These are phyloP conservation scores for Podarcis siculus DNA, from an alignment of 2,797 vertebrate genomes.

Conservation along the genomic window DNA sequence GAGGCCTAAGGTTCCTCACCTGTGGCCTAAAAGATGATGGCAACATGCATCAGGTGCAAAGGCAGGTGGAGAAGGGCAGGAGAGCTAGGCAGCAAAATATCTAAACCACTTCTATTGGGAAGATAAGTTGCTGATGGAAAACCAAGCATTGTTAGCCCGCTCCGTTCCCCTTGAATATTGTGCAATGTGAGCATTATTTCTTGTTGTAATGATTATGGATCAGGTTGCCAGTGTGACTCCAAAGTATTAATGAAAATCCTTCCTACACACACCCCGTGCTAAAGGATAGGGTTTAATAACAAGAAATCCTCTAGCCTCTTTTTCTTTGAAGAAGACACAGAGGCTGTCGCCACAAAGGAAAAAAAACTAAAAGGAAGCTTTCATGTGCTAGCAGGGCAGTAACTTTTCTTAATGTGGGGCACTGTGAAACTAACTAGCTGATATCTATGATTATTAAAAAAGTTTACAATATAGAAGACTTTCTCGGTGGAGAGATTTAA, in stretches of 20 bases:
- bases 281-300: not conserved
- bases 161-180: not conserved
- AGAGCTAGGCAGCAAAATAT: not conserved
- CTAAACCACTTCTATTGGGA: not conserved
- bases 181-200: not conserved
- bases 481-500: conserved; percentile 38
- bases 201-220: not conserved
- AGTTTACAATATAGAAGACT: conserved; percentile 37
- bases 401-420: conserved; percentile 22
- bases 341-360: not conserved
- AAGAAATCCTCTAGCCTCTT: not conserved
- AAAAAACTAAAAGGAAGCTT: conserved; percentile 5
- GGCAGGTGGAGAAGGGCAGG: not conserved
- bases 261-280: not conserved
- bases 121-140: not conserved
- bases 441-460: conserved; percentile 42
- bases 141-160: not conserved
- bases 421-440: conserved; percentile 30
- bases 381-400: not conserved
- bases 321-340: not conserved
- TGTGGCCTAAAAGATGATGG: no score
- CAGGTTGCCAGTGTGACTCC: not conserved
- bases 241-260: not conserved
- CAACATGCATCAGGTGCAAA: not conserved
- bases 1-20: no score